Conservation (phyloP, 2,888 invertebrate genomes). For the Folsomia manolachei region DNA sequence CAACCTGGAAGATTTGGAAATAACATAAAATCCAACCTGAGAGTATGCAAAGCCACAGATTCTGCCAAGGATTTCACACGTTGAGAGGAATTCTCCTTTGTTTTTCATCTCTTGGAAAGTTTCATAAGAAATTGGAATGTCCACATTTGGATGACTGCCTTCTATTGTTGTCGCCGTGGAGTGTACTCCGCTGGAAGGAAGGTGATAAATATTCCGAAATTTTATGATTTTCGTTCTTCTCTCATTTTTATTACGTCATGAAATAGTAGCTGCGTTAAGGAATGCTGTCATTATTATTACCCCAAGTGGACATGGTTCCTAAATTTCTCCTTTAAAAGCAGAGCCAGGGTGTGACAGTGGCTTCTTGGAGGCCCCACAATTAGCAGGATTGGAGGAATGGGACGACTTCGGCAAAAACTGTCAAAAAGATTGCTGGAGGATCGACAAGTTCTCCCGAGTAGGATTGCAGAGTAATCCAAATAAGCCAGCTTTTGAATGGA, state of each 20-base stretch:
- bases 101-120: constrained; percentile 32
- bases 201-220: no score
- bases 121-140: constrained; percentile 40
- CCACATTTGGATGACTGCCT: constrained; percentile 24
- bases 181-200: constrained; percentile 38
- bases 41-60: constrained; percentile 35
- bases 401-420: constrained; percentile 15
- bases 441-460: constrained; percentile 30
- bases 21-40: constrained; percentile 30
- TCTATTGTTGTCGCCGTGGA: constrained; percentile 42
- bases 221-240: no score
- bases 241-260: constrained; percentile 1
- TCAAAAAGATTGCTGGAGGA: constrained; percentile 22
- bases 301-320: constrained; percentile 27
- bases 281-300: constrained; percentile 18
- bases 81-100: constrained; percentile 36
- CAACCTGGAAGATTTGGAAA: not conserved
- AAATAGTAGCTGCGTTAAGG: not conserved
- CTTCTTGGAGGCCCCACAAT: constrained; percentile 33
- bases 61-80: constrained; percentile 35
- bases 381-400: constrained; percentile 30
- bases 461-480: constrained; percentile 24
- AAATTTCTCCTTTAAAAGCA: constrained; percentile 30
- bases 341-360: constrained; percentile 25
- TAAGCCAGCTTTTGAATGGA: constrained; percentile 25